These are phyloP conservation scores for Amazona guildingii DNA, from an alignment of 2,113 vertebrate genomes.

Conservation along the genomic window DNA sequence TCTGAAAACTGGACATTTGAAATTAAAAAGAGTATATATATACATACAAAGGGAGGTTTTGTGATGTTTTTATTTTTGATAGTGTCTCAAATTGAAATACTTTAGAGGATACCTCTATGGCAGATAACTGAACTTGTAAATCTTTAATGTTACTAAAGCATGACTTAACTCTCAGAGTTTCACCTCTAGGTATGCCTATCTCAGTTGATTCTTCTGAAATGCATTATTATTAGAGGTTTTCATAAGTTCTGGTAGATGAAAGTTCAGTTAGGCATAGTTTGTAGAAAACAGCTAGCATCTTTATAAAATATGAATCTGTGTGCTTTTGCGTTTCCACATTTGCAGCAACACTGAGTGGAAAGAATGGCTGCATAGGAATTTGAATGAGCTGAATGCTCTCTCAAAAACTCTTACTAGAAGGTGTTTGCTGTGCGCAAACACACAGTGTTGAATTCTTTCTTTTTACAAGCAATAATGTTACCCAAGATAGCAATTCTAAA, in stretches of 20 bases:
- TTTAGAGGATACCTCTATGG: background rate
- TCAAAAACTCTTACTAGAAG: background rate
- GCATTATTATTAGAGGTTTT: background rate
- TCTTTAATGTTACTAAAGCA: background rate
- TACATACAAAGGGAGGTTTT: background rate
- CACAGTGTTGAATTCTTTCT: background rate
- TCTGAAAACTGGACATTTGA: background rate
- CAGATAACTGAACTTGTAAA: background rate
- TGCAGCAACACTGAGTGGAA: background rate
- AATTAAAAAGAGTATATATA: conserved; percentile 15
- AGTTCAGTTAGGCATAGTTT: background rate
- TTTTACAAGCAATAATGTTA: background rate
- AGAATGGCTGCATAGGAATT: background rate
- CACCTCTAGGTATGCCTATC: background rate
- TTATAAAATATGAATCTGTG: background rate
- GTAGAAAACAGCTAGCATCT: background rate
- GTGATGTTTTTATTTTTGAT: conserved; percentile 17
- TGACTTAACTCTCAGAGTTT: background rate
- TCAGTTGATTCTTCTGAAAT: background rate
- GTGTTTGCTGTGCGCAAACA: background rate
- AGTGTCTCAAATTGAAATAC: background rate
- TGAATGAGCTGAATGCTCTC: background rate
- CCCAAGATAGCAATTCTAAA: background rate
- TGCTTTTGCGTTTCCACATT: background rate
- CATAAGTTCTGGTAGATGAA: background rate